A percentile compares a stretch with the other conserved stretches of the same genome.
Conservation (phyloP, 2,113 vertebrate genomes). For the Rhagologus leucostigma region DNA sequence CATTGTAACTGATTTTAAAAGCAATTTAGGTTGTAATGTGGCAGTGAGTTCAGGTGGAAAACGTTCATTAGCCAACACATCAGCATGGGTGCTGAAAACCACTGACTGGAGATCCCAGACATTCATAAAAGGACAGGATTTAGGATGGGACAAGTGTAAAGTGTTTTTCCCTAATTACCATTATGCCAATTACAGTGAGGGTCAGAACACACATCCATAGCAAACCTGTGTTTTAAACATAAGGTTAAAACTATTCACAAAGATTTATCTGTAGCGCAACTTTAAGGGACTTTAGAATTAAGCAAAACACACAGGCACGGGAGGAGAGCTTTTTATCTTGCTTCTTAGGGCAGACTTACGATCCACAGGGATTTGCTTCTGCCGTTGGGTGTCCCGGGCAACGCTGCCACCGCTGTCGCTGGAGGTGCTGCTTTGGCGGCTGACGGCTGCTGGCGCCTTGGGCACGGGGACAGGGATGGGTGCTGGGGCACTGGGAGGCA, state of each 20-base stretch:
- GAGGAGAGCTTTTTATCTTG: neutral
- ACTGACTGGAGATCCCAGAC: neutral
- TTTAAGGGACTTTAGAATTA: neutral
- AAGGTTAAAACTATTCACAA: neutral
- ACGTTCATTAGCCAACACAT: neutral
- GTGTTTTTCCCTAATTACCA: neutral
- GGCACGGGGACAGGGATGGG: conserved; percentile 64
- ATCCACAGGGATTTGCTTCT: conserved; percentile 68
- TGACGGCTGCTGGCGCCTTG: conserved; percentile 54
- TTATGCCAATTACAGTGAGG: rapidly evolving
- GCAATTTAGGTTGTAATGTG: neutral
- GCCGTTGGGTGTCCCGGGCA: conserved; percentile 74
- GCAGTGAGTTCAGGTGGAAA: neutral
- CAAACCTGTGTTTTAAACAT: neutral
- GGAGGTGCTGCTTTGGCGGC: conserved; percentile 81
- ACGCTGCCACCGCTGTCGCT: conserved; percentile 72
- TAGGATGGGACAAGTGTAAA: neutral
- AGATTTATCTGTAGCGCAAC: neutral
- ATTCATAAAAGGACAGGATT: neutral
- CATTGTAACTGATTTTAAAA: neutral
- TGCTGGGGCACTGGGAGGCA: conserved; percentile 56
- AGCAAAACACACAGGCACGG: rapidly evolving
- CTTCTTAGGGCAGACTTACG: conserved; percentile 66
- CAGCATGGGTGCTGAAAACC: neutral
- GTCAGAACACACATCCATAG: rapidly evolving